These are phyloP conservation scores for Tachystola acroxantha DNA, from an alignment of 2,888 invertebrate genomes.

Conservation along the genomic window DNA sequence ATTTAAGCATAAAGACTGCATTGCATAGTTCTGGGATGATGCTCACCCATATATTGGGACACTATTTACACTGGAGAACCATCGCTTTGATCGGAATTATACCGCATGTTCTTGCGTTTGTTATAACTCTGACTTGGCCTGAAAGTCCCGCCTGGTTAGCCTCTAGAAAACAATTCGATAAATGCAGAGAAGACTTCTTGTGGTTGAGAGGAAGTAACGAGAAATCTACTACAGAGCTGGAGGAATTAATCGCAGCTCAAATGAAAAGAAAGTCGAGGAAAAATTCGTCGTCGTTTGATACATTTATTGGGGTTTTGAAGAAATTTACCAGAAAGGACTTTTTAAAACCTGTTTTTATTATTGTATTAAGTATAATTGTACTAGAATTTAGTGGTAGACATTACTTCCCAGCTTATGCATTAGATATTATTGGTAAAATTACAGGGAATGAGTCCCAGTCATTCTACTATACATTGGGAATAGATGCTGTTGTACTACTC, in stretches of 20 bases:
- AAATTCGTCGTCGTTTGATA: neutral
- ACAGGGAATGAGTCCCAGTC: too few species aligned
- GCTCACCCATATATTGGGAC: slow-evolving; percentile 29
- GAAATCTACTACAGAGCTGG: slow-evolving; percentile 25
- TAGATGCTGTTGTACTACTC: slow-evolving; percentile 22
- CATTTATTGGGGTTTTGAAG: slow-evolving; percentile 18
- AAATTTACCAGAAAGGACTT: slow-evolving; percentile 45
- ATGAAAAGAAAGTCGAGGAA: neutral
- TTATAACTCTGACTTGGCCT: slow-evolving; percentile 59
- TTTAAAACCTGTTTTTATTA: slow-evolving; percentile 37
- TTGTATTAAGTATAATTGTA: slow-evolving; percentile 29
- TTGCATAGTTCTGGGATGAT: slow-evolving; percentile 29
- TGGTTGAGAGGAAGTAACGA: slow-evolving; percentile 65
- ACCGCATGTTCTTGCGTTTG: slow-evolving; percentile 22
- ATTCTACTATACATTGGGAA: slow-evolving; percentile 29
- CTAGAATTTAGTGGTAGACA: slow-evolving; percentile 47
- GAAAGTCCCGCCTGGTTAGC: slow-evolving; percentile 81
- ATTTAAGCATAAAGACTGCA: slow-evolving; percentile 36
- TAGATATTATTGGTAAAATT: too few species aligned
- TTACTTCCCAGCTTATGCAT: slow-evolving; percentile 44
- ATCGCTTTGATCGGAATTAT: slow-evolving; percentile 27
- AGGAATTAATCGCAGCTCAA: slow-evolving; percentile 29
- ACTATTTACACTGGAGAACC: slow-evolving; percentile 31
- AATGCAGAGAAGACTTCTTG: slow-evolving; percentile 66
- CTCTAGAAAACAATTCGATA: slow-evolving; percentile 43